phyloP scores from a whole-genome alignment of 2,797 vertebrate genomes.

The Mionectes olivaceus region DNA sequence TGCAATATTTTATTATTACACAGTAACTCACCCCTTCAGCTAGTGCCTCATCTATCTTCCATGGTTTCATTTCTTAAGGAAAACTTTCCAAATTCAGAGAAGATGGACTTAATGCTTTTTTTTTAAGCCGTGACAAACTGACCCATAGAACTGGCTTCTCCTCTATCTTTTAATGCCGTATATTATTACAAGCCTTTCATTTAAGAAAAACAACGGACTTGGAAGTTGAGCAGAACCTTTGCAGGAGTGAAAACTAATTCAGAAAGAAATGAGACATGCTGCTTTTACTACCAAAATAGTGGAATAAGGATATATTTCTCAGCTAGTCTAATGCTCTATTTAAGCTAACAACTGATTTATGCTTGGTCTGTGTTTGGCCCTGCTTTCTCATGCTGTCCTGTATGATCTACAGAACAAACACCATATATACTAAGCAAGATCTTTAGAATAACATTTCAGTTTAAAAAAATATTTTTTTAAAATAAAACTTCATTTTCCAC shows the following conservation, averaged over 20 bases:
- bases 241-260: neutral
- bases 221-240: neutral
- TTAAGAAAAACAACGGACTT: neutral
- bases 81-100: neutral
- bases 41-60: slow-evolving; percentile 1
- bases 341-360: neutral
- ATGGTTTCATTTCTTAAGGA: neutral
- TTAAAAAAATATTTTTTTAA: neutral
- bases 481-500: neutral
- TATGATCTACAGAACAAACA: neutral
- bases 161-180: neutral
- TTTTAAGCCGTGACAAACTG: neutral
- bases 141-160: neutral
- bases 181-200: neutral
- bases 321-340: neutral
- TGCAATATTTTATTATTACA: slow-evolving; percentile 24
- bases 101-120: neutral
- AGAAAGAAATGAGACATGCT: neutral
- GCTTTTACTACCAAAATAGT: neutral
- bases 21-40: slow-evolving; percentile 13
- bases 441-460: neutral
- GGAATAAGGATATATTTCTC: neutral
- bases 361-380: neutral
- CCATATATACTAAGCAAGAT: neutral
- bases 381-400: neutral